A percentile compares a stretch with the other conserved stretches of the same genome.
phyloP scores from a whole-genome alignment of 1,140 invertebrate species.

The Rhopalosiphum padi region DNA sequence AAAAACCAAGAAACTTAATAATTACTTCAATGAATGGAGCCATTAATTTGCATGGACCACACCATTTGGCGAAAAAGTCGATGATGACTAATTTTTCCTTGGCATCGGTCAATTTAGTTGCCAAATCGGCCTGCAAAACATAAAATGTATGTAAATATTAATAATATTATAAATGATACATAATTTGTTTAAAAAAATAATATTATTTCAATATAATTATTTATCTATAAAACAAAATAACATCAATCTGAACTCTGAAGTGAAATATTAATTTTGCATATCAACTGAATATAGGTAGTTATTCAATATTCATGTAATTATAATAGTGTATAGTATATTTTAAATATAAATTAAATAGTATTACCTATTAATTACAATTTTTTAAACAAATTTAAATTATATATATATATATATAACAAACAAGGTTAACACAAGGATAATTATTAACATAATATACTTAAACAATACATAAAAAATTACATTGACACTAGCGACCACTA shows the following conservation, averaged over 20 bases:
- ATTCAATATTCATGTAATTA: no score
- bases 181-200: background rate
- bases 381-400: background rate
- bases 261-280: background rate
- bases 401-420: background rate
- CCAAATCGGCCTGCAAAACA: constrained; percentile 73
- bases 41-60: constrained; percentile 93
- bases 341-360: background rate
- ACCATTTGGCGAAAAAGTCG: constrained; percentile 87
- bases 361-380: background rate
- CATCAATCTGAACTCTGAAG: background rate
- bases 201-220: background rate
- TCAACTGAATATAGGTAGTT: background rate
- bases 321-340: background rate
- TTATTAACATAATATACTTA: background rate
- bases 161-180: background rate
- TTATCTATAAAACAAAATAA: background rate
- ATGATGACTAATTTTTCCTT: constrained; percentile 86
- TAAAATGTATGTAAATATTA: background rate
- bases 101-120: constrained; percentile 75
- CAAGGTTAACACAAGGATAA: background rate
- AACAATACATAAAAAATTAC: background rate
- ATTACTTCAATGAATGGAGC: constrained; percentile 76
- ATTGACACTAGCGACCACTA: background rate
- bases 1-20: background rate